Evolutionary conservation across 2,888 invertebrate species (phyloP), one percentile per base, ranked within the genome.

Genomic region (Mechanitis mazaeus): DNA sequence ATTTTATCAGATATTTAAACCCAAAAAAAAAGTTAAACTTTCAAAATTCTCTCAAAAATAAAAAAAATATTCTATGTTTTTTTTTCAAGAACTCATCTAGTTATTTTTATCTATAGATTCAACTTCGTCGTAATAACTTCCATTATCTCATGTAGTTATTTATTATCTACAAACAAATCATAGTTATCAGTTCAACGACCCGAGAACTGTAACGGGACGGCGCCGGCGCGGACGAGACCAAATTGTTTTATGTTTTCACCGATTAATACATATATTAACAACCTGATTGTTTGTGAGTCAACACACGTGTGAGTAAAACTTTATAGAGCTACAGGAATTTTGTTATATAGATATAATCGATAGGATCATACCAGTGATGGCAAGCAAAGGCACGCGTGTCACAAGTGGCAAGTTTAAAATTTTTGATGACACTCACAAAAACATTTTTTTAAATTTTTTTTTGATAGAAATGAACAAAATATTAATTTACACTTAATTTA

Each of bases 191-290:
- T 66, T 66, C 70, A 66, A 53, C 59, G 68, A 69, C 64, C 67
- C 59, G 35, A 11, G 45, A 45, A 12, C 68, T 64, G 64, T 76
- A 80, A 79, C 79, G 79, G 78, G 71, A 66, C 72, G 69, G 66
- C 72, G 77, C 80, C 78, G 78, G 77, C 80, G 71, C 72, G 74
- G 75, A 71, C 71, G 56, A 68, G 64, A 70, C 75, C 68, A 75
- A 78, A 77, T 81, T 79, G 78, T 80, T 80, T 80, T 20, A 20
- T 77, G 78, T 76, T 76, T 75, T 77, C 72, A 62, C 64, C 77
- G 78, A 83, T 83, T 79, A 81, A 78, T 79, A 75, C 71, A 74
- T 74, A 72, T 71, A 75, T 72, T 54, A 54, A 6, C 47, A 54
- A 61, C 72, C 71, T 68, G 67, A 68, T 67, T 67, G 54, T 58